Percentiles rank a stretch among this genome's conserved stretches.
Evolutionary conservation across 2,888 invertebrate species (phyloP).

Genomic region (Tetrapedia diversipes): DNA sequence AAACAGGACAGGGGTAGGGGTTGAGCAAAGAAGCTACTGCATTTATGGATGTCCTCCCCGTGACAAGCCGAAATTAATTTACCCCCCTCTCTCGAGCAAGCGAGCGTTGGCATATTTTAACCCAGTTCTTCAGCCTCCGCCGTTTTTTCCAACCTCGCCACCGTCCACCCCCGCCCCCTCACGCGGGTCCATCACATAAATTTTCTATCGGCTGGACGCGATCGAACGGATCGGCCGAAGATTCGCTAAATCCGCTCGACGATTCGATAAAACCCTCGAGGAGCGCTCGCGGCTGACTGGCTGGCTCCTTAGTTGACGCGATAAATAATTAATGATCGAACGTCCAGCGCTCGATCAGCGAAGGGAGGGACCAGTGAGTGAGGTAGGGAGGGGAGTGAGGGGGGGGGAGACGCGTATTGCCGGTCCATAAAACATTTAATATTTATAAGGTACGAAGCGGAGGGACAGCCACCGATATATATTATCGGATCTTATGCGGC

Average conservation of each 20-base stretch:
- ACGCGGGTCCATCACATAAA: constrained; percentile 71
- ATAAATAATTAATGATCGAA: constrained; percentile 81
- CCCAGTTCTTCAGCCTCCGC: constrained; percentile 76
- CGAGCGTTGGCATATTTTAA: constrained; percentile 78
- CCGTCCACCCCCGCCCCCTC: constrained; percentile 30
- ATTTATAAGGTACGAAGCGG: constrained; percentile 79
- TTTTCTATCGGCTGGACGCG: constrained; percentile 69
- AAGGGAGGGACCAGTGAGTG: constrained; percentile 54
- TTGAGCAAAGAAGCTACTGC: constrained; percentile 76
- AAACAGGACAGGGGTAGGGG: constrained; percentile 18
- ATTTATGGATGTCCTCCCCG: constrained; percentile 78
- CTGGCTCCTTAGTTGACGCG: constrained; percentile 75
- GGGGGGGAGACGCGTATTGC: constrained; percentile 27
- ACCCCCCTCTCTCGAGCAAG: constrained; percentile 55
- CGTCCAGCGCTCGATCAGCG: constrained; percentile 57
- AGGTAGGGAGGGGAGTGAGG: constrained; percentile 29
- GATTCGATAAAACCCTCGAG: constrained; percentile 69
- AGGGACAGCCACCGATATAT: constrained; percentile 52
- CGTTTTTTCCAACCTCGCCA: constrained; percentile 46
- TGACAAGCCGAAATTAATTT: constrained; percentile 80
- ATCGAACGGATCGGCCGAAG: constrained; percentile 52
- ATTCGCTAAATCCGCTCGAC: constrained; percentile 67
- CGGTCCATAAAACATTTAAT: constrained; percentile 78
- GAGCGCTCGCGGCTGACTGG: constrained; percentile 61
- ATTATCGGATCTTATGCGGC: constrained; percentile 68